Percentiles rank a stretch among this genome's conserved stretches.
phyloP scores from a whole-genome alignment of 2,888 invertebrate species.

The Erannis defoliaria region DNA sequence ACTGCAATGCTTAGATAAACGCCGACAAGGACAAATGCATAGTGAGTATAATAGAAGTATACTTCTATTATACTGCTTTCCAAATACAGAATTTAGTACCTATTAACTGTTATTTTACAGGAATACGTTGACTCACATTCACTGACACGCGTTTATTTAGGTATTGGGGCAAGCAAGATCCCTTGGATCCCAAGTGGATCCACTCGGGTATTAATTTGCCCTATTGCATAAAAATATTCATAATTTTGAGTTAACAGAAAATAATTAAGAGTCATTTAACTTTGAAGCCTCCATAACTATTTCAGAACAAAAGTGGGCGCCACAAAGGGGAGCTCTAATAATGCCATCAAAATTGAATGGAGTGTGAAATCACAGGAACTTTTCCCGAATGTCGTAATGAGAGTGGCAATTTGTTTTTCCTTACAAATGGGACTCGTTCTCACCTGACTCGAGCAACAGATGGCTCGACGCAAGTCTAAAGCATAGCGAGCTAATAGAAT shows the following conservation, averaged over 20 bases:
- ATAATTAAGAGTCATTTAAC: constrained; percentile 6
- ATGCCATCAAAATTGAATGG: constrained; percentile 69
- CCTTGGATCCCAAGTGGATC: too few species aligned
- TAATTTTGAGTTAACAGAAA: neutral
- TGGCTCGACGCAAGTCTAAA: constrained; percentile 61
- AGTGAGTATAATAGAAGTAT: too few species aligned
- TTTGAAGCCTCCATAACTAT: constrained; percentile 18
- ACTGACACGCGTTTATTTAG: too few species aligned
- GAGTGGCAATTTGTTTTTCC: constrained; percentile 77
- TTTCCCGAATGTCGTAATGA: constrained; percentile 76
- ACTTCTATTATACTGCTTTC: too few species aligned
- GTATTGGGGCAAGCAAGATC: too few species aligned
- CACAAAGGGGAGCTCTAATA: constrained; percentile 60
- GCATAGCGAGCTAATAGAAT: constrained; percentile 27
- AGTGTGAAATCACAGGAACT: constrained; percentile 72
- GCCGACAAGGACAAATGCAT: too few species aligned
- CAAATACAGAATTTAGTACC: too few species aligned
- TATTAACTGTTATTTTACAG: too few species aligned
- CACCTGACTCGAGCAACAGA: constrained; percentile 78
- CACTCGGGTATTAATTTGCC: too few species aligned
- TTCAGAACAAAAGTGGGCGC: constrained; percentile 27
- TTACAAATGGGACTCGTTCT: constrained; percentile 73
- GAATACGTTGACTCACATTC: too few species aligned
- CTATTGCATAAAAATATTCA: too few species aligned
- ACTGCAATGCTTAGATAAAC: too few species aligned